Percentiles rank a stretch among this genome's conserved stretches.
phyloP scores from a whole-genome alignment of 2,113 vertebrate genomes.

The Sphaerodactylus townsendi region DNA sequence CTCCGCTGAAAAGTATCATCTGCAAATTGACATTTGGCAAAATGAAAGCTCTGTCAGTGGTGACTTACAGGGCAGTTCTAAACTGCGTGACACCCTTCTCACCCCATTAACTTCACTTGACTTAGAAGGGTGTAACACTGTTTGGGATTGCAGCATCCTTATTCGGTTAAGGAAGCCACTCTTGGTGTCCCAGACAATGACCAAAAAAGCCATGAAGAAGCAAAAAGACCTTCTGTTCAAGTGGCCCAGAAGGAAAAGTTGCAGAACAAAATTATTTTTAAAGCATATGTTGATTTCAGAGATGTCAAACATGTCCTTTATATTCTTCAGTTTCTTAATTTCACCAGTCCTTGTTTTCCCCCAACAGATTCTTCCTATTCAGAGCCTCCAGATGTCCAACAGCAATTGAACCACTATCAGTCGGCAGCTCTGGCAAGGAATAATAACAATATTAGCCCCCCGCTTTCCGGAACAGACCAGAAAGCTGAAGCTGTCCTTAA shows the following conservation, averaged over 20 bases:
- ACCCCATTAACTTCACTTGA: too few relatives aligned
- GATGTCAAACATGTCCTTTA: neutral
- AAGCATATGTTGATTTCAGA: neutral
- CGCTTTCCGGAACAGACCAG: slow-evolving; percentile 68
- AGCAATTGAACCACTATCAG: slow-evolving; percentile 95
- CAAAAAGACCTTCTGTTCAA: neutral
- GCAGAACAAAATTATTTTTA: neutral
- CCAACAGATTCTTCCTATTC: slow-evolving; percentile 86
- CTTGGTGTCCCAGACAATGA: neutral
- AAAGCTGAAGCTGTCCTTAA: slow-evolving; percentile 85
- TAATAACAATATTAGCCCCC: slow-evolving; percentile 82
- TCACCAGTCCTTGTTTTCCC: slow-evolving; percentile 18
- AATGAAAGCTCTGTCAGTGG: neutral
- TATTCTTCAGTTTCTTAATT: slow-evolving; percentile 14
- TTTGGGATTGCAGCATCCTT: neutral
- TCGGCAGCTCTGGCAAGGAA: slow-evolving; percentile 86
- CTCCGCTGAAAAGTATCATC: neutral
- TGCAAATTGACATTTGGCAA: neutral
- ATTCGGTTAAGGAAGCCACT: neutral
- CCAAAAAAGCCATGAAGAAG: neutral
- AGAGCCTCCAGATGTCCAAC: slow-evolving; percentile 91
- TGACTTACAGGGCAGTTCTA: too few relatives aligned
- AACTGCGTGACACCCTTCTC: too few relatives aligned
- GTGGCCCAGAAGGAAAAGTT: neutral
- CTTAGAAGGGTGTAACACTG: too few relatives aligned